Conservation (phyloP, 2,797 vertebrate species). For the Yasuhikotakia modesta region DNA sequence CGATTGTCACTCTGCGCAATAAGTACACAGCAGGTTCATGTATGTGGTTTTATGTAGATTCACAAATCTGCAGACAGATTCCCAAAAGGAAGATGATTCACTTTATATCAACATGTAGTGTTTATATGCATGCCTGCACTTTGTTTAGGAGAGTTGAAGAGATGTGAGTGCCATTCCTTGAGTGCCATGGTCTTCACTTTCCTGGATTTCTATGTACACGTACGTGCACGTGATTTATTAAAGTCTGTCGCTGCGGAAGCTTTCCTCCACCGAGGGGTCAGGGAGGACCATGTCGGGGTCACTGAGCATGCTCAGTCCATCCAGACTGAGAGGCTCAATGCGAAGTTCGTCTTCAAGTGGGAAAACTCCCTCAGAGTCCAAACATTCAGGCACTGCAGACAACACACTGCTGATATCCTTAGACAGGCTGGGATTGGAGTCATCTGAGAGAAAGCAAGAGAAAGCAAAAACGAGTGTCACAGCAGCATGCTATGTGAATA, state of each 20-base stretch:
- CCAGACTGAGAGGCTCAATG: constrained; percentile 88
- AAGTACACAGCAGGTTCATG: constrained; percentile 8
- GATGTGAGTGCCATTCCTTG: no score
- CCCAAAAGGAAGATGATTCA: constrained; percentile 38
- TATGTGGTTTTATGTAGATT: constrained; percentile 3
- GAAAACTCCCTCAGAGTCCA: constrained; percentile 80
- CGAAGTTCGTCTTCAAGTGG: constrained; percentile 87
- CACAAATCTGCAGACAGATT: constrained; percentile 23
- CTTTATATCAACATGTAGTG: constrained; percentile 40
- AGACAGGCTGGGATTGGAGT: constrained; percentile 80
- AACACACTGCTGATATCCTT: constrained; percentile 84
- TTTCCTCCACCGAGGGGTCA: constrained; percentile 88
- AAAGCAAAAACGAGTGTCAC: no score
- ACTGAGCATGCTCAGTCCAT: constrained; percentile 90
- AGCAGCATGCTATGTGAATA: no score
- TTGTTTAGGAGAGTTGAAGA: constrained; percentile 5
- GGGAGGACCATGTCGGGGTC: constrained; percentile 88
- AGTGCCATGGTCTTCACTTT: constrained; percentile 35
- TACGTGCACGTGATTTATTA: constrained; percentile 60
- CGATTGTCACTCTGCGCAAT: constrained; percentile 46
- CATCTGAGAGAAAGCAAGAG: constrained; percentile 71
- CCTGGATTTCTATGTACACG: constrained; percentile 29
- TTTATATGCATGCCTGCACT: constrained; percentile 36
- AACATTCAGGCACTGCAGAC: constrained; percentile 80
- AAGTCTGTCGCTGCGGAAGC: constrained; percentile 87